Percentiles rank a stretch among this genome's conserved stretches.
These are phyloP conservation scores for Parascotia fuliginaria DNA, from an alignment of 2,888 invertebrate species.

Conservation along the genomic window DNA sequence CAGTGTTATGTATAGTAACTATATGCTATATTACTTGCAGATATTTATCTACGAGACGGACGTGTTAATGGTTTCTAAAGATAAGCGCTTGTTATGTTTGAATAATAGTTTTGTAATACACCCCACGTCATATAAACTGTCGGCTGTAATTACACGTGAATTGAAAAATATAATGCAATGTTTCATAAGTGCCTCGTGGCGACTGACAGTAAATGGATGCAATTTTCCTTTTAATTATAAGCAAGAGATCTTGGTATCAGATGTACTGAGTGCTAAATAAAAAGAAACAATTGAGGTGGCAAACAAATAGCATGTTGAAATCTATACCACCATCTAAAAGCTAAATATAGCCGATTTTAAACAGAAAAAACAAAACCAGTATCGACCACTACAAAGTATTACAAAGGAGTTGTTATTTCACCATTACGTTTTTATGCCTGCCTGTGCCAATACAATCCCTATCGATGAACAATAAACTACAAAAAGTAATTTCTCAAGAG, in stretches of 20 bases:
- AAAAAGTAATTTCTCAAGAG: constrained; percentile 25
- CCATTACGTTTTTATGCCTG: too few relatives aligned
- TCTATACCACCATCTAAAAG: too few relatives aligned
- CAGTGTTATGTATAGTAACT: constrained; percentile 29
- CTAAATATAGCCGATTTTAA: too few relatives aligned
- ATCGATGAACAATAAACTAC: constrained; percentile 14
- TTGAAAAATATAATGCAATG: constrained; percentile 34
- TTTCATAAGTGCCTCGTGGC: constrained; percentile 22
- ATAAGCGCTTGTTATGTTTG: constrained; percentile 38
- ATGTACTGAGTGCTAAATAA: too few relatives aligned
- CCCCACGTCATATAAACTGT: constrained; percentile 17
- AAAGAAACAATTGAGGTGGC: too few relatives aligned
- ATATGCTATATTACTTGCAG: constrained; percentile 20
- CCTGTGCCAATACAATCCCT: neutral
- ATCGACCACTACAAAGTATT: too few relatives aligned
- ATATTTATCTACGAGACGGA: constrained; percentile 41
- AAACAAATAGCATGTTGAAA: too few relatives aligned
- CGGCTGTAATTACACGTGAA: constrained; percentile 27
- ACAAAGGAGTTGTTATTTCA: too few relatives aligned
- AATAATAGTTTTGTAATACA: constrained; percentile 29
- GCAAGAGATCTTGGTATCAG: too few relatives aligned
- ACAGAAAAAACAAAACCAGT: too few relatives aligned
- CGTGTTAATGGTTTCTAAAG: constrained; percentile 42
- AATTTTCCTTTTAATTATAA: constrained; percentile 6
- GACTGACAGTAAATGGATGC: constrained; percentile 14